Conservation (phyloP, 1,140 invertebrate genomes). For the Parapsyche elsis region DNA sequence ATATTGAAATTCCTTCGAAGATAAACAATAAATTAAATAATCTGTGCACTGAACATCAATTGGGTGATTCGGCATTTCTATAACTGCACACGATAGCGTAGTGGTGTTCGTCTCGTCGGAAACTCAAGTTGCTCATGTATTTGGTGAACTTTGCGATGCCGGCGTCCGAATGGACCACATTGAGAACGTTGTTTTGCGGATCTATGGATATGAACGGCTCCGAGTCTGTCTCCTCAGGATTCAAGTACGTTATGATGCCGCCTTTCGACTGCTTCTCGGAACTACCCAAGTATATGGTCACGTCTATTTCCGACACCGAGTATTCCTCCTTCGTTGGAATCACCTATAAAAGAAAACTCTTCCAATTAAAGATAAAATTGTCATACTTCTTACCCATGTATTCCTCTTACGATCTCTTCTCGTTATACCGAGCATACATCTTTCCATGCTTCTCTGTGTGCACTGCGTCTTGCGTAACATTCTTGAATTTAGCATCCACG, state of each 20-base stretch:
- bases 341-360: slow-evolving; percentile 59
- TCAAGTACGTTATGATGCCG: slow-evolving; percentile 68
- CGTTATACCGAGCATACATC: no score
- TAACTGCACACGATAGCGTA: slow-evolving; percentile 70
- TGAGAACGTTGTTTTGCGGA: slow-evolving; percentile 72
- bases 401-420: no score
- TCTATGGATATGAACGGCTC: slow-evolving; percentile 66
- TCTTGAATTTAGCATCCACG: no score
- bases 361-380: no score
- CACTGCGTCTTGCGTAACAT: no score
- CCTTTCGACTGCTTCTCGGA: slow-evolving; percentile 60
- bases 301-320: slow-evolving; percentile 67
- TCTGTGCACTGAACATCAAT: neutral
- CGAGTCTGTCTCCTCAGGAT: slow-evolving; percentile 60
- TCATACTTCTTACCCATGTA: no score
- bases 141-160: slow-evolving; percentile 73
- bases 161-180: slow-evolving; percentile 74
- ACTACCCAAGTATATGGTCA: slow-evolving; percentile 70
- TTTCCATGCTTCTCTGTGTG: no score
- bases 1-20: no score
- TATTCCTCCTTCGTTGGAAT: slow-evolving; percentile 65
- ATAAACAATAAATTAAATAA: neutral
- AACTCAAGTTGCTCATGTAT: slow-evolving; percentile 70
- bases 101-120: slow-evolving; percentile 61
- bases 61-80: slow-evolving; percentile 57